Conservation (phyloP, 2,797 vertebrate species). For the Syncerus caffer region DNA sequence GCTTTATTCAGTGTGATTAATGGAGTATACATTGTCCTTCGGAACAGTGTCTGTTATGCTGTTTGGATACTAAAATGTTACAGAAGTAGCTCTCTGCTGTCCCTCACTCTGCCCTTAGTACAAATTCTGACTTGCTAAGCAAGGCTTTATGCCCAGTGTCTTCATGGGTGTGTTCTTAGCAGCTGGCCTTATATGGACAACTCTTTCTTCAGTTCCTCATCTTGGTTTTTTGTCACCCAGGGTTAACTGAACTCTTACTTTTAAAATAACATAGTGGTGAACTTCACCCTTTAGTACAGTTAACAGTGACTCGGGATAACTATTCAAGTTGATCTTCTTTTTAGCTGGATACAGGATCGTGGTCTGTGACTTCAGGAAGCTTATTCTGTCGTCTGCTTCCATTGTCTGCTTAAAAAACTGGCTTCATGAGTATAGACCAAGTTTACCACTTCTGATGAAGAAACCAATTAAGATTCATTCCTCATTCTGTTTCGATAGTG, state of each 20-base stretch:
- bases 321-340: constrained; percentile 12
- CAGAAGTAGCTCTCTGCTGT: constrained; percentile 71
- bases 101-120: constrained; percentile 69
- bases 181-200: background rate
- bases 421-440: background rate
- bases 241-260: constrained; percentile 22
- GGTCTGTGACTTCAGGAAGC: constrained; percentile 50
- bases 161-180: background rate
- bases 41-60: constrained; percentile 76
- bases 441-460: constrained; percentile 60
- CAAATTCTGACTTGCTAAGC: constrained; percentile 40
- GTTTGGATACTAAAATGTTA: constrained; percentile 67
- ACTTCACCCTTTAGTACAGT: constrained; percentile 26
- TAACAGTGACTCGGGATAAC: constrained; percentile 1
- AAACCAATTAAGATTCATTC: constrained; percentile 46
- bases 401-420: constrained; percentile 43
- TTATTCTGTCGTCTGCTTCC: constrained; percentile 30
- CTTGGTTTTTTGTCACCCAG: constrained; percentile 22
- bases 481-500: constrained; percentile 7
- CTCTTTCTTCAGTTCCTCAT: background rate
- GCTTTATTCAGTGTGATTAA: constrained; percentile 11
- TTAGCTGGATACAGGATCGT: constrained; percentile 3
- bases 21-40: constrained; percentile 62
- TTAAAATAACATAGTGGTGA: constrained; percentile 34
- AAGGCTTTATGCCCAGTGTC: background rate